These are phyloP conservation scores for Atta texana DNA, from an alignment of 1,140 invertebrate genomes.

Conservation along the genomic window DNA sequence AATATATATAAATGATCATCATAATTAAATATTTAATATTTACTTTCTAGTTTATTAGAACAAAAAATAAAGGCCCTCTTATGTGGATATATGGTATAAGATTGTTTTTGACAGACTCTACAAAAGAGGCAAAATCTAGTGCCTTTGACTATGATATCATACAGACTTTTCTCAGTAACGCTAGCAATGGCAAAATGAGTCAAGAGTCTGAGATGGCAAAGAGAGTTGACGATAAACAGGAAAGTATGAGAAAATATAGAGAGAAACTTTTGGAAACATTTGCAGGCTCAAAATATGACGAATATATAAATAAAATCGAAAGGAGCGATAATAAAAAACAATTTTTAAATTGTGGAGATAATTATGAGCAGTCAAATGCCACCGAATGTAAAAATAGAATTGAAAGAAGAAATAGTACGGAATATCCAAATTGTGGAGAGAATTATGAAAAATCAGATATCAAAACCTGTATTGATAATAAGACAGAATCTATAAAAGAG, in stretches of 20 bases:
- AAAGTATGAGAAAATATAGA: slow-evolving; percentile 48
- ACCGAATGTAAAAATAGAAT: slow-evolving; percentile 28
- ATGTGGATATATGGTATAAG: slow-evolving; percentile 85
- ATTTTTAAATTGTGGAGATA: background rate
- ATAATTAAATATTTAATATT: slow-evolving; percentile 8
- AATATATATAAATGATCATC: too few species aligned
- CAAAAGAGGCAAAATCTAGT: slow-evolving; percentile 62
- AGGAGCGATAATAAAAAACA: slow-evolving; percentile 38
- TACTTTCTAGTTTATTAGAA: slow-evolving; percentile 82
- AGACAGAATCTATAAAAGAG: slow-evolving; percentile 73
- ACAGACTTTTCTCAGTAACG: slow-evolving; percentile 75
- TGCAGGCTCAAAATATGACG: slow-evolving; percentile 9
- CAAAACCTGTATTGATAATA: slow-evolving; percentile 79
- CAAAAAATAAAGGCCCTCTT: slow-evolving; percentile 79
- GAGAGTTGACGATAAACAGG: slow-evolving; percentile 66
- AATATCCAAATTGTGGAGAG: background rate
- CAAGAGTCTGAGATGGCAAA: slow-evolving; percentile 65
- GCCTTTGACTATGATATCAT: slow-evolving; percentile 79
- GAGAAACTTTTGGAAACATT: slow-evolving; percentile 63
- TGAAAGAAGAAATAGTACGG: slow-evolving; percentile 33
- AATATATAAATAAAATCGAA: slow-evolving; percentile 33
- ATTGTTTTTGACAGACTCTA: slow-evolving; percentile 78
- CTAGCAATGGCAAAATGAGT: slow-evolving; percentile 53
- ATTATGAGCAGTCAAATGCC: background rate
- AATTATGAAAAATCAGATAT: slow-evolving; percentile 63